Percentiles rank a stretch among this genome's conserved stretches.
Conservation (phyloP, 2,797 vertebrate species). For the Simalia tracyae region DNA sequence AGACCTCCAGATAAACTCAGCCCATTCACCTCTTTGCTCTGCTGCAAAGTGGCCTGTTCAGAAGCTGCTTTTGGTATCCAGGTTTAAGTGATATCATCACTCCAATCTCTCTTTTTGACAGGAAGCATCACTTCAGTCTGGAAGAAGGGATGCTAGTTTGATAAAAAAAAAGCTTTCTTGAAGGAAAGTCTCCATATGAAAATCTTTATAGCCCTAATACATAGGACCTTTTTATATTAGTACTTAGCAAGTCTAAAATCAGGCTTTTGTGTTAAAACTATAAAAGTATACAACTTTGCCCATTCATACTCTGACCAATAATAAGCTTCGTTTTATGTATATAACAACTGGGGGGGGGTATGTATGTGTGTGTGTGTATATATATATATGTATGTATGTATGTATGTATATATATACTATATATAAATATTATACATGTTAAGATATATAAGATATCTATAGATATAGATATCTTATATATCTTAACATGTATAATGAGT, state of each 20-base stretch:
- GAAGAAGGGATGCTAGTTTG: neutral
- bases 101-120: neutral
- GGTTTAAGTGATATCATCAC: too few species aligned
- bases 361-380: too few species aligned
- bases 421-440: too few species aligned
- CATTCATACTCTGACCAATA: neutral
- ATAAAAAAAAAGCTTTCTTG: neutral
- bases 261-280: neutral
- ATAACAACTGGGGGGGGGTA: neutral
- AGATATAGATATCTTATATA: too few species aligned
- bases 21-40: neutral
- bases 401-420: too few species aligned
- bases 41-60: neutral
- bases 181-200: neutral
- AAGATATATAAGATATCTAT: too few species aligned
- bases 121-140: neutral
- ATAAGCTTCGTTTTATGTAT: neutral
- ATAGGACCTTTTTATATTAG: neutral
- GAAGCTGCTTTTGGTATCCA: neutral
- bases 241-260: neutral
- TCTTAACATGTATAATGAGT: neutral
- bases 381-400: too few species aligned
- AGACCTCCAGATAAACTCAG: neutral
- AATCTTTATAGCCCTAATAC: neutral
- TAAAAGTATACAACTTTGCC: neutral